Conservation (phyloP, 2,888 invertebrate genomes). For the Drosophila trichaetosa region DNA sequence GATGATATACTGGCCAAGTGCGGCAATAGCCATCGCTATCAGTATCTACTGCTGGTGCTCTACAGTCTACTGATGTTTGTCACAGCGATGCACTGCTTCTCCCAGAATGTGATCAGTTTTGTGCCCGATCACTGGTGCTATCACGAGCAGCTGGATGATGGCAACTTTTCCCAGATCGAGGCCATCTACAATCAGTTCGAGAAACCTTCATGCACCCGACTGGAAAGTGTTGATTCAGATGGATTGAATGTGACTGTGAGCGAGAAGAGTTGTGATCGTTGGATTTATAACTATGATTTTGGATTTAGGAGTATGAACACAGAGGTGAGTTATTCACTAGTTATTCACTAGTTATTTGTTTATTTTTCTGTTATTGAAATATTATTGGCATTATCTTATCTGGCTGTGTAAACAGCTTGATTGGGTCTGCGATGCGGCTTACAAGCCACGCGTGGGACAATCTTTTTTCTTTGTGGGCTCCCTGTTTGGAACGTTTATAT, state of each 20-base stretch:
- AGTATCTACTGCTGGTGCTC: conserved; percentile 85
- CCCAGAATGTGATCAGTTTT: conserved; percentile 86
- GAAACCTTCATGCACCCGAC: conserved; percentile 78
- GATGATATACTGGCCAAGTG: conserved; percentile 86
- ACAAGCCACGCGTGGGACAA: conserved; percentile 87
- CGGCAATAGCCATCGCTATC: conserved; percentile 86
- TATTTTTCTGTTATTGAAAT: background rate
- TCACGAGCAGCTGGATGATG: conserved; percentile 74
- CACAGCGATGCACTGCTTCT: conserved; percentile 86
- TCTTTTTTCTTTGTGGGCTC: conserved; percentile 87
- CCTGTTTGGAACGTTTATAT: conserved; percentile 86
- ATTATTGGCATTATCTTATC: conserved; percentile 21
- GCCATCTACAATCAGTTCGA: conserved; percentile 75
- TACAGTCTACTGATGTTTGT: conserved; percentile 86
- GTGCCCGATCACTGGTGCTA: conserved; percentile 85
- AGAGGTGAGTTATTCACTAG: conserved; percentile 85
- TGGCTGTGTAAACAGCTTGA: conserved; percentile 81
- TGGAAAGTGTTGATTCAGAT: conserved; percentile 54
- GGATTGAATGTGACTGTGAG: conserved; percentile 71
- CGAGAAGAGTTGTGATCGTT: conserved; percentile 84
- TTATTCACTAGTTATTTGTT: background rate
- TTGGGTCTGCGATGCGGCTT: conserved; percentile 87
- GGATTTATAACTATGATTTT: conserved; percentile 86
- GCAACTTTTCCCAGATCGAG: conserved; percentile 68
- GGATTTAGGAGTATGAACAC: conserved; percentile 87